phyloP scores from a whole-genome alignment of 23 tunicate species.

The Oikopleura dioica region DNA sequence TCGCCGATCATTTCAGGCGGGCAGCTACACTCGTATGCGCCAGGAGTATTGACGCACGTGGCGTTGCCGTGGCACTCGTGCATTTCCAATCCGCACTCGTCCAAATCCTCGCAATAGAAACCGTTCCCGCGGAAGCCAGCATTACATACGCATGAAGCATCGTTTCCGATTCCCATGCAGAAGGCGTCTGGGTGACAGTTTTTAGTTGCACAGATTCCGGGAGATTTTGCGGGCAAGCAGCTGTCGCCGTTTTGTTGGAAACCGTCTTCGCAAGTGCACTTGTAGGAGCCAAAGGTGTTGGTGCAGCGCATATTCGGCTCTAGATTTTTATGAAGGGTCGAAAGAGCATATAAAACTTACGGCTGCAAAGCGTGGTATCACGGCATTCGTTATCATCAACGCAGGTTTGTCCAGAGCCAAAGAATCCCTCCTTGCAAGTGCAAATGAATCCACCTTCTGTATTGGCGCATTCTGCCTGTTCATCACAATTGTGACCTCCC shows the following conservation, averaged over 20 bases:
- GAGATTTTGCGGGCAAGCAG: not conserved
- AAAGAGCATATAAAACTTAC: too few species aligned
- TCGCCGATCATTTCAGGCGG: not conserved
- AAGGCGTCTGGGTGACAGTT: too few species aligned
- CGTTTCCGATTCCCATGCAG: too few species aligned
- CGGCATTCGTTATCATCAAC: not conserved
- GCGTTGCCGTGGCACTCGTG: not conserved
- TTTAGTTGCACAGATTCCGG: not conserved
- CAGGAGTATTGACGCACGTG: not conserved
- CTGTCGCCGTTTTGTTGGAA: not conserved
- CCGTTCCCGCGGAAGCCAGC: too few species aligned
- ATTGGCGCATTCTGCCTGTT: too few species aligned
- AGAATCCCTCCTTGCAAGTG: conserved; percentile 20
- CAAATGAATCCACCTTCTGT: conserved; percentile 20
- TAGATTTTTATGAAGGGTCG: too few species aligned
- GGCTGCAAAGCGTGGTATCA: not conserved
- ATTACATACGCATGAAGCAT: too few species aligned
- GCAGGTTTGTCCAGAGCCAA: conserved; percentile 19
- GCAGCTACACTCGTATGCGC: not conserved
- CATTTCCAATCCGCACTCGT: not conserved
- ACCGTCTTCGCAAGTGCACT: not conserved
- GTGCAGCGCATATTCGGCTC: too few species aligned
- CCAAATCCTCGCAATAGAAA: not conserved
- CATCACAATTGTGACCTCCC: too few species aligned
- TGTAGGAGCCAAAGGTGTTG: not conserved